phyloP scores from a whole-genome alignment of 2,113 vertebrate genomes.

The Oplegnathus fasciatus region DNA sequence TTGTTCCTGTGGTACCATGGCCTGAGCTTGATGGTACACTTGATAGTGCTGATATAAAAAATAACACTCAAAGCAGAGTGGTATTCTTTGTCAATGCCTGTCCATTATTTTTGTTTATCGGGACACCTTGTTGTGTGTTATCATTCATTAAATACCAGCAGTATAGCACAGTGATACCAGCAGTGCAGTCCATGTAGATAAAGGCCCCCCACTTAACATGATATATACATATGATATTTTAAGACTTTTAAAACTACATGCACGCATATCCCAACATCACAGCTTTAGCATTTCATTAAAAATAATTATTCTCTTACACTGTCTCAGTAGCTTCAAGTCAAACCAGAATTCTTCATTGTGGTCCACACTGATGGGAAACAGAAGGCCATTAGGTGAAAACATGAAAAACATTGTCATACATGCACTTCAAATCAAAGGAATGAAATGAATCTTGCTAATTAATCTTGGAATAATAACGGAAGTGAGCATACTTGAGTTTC shows the following conservation, averaged over 20 bases:
- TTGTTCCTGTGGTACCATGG: too few species aligned
- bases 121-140: too few species aligned
- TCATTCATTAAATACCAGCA: too few species aligned
- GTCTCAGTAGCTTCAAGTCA: constrained; percentile 42
- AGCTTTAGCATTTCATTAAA: constrained; percentile 2
- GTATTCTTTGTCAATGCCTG: too few species aligned
- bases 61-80: too few species aligned
- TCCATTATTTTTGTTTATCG: too few species aligned
- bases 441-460: neutral
- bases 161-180: too few species aligned
- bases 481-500: constrained; percentile 36
- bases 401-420: neutral
- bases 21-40: too few species aligned
- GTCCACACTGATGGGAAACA: constrained; percentile 36
- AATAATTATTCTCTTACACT: constrained; percentile 33
- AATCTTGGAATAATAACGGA: neutral
- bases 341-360: constrained; percentile 46
- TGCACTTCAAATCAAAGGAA: neutral
- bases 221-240: neutral
- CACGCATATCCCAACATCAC: neutral
- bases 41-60: too few species aligned
- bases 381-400: neutral
- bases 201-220: neutral
- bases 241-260: neutral
- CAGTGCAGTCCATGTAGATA: neutral